Evolutionary conservation across 2,888 invertebrate genomes (phyloP).

Genomic region (Hirudinaria manillensis): DNA sequence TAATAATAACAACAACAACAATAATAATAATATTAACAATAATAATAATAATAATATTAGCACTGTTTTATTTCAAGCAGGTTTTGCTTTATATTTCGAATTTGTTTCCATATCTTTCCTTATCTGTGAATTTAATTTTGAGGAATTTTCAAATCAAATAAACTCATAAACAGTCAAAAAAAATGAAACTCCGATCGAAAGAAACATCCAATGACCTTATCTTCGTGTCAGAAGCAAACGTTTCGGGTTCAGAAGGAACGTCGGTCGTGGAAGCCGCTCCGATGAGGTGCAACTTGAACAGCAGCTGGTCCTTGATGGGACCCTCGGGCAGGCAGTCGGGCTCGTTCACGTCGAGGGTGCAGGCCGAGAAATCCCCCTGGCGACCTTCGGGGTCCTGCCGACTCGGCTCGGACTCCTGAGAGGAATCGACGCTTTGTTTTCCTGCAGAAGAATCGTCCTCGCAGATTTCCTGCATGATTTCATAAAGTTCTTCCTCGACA

Average conservation of each 20-base stretch:
- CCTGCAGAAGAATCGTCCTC: not conserved
- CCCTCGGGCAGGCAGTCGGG: conserved; percentile 16
- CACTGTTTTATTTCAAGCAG: too few relatives aligned
- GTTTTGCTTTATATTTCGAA: too few relatives aligned
- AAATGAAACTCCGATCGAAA: too few relatives aligned
- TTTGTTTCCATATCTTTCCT: too few relatives aligned
- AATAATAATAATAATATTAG: too few relatives aligned
- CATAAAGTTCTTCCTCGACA: conserved; percentile 8
- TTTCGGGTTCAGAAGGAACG: not conserved
- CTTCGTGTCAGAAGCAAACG: too few relatives aligned
- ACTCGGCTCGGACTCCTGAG: too few relatives aligned
- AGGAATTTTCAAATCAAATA: too few relatives aligned
- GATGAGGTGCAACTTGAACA: conserved; percentile 26
- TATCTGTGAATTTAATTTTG: too few relatives aligned
- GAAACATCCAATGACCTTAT: too few relatives aligned
- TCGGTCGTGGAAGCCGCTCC: conserved; percentile 9
- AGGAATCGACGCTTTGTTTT: not conserved
- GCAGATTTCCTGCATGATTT: not conserved
- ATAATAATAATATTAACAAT: too few relatives aligned
- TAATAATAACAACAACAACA: too few relatives aligned
- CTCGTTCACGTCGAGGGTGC: not conserved
- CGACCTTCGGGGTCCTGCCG: not conserved
- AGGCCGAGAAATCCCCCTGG: not conserved
- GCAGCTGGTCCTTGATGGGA: conserved; percentile 26
- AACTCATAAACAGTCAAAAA: not conserved